These are phyloP conservation scores for Drosophila planitibia DNA, from an alignment of 2,888 invertebrate genomes.

Conservation along the genomic window DNA sequence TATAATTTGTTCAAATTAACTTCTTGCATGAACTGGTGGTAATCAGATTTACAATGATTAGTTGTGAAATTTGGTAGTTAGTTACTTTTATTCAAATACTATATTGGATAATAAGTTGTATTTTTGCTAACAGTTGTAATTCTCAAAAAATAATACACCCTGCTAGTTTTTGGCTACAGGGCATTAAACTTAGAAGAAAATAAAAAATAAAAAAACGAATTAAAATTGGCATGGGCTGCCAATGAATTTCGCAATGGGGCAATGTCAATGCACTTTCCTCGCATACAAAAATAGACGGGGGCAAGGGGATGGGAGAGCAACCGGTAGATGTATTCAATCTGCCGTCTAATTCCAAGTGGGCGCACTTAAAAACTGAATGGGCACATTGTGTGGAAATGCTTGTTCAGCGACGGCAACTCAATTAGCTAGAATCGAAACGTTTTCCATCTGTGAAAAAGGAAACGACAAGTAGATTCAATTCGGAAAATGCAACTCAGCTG, in stretches of 20 bases:
- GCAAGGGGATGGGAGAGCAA: neutral
- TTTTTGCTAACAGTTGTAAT: neutral
- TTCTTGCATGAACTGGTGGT: neutral
- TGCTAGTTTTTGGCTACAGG: conserved; percentile 8
- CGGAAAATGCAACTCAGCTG: conserved; percentile 5
- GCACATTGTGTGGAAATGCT: conserved; percentile 45
- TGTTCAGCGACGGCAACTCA: conserved; percentile 40
- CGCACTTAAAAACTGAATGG: conserved; percentile 47
- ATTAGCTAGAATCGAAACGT: conserved; percentile 44
- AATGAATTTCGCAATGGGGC: conserved; percentile 69
- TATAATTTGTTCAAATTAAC: neutral
- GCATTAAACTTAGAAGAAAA: conserved; percentile 30
- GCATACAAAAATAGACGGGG: conserved; percentile 58
- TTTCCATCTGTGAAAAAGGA: conserved; percentile 10
- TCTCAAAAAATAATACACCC: neutral
- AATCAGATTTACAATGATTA: neutral
- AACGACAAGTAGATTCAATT: neutral
- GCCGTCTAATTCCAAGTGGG: conserved; percentile 19
- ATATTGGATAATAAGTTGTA: neutral
- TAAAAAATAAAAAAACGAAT: conserved; percentile 38
- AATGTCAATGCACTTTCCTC: conserved; percentile 75
- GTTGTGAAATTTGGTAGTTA: neutral
- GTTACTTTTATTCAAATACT: neutral
- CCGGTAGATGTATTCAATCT: conserved; percentile 42
- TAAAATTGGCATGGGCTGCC: conserved; percentile 71